phyloP scores from a whole-genome alignment of 2,797 vertebrate species.

The Micrastur ruficollis region DNA sequence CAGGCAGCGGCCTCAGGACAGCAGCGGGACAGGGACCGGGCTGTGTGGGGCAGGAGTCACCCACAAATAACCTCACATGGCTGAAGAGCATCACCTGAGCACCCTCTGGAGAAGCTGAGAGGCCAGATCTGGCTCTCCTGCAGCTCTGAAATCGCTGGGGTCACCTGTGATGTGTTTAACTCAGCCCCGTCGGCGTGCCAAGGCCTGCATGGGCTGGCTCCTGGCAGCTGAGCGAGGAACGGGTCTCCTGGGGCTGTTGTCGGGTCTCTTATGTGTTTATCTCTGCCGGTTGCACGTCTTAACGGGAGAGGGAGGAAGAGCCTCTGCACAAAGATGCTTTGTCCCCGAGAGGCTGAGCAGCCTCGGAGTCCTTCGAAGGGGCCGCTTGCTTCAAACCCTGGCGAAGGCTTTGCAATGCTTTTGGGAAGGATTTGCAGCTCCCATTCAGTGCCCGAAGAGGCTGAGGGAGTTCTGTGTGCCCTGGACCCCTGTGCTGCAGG shows the following conservation, averaged over 20 bases:
- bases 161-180: not conserved
- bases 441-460: fast-evolving
- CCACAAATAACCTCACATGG: fast-evolving
- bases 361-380: fast-evolving
- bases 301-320: fast-evolving
- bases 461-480: not conserved
- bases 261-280: fast-evolving
- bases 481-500: fast-evolving
- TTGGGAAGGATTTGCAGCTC: not conserved
- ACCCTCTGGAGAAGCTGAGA: not conserved
- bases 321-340: not conserved
- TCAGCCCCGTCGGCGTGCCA: fast-evolving
- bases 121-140: not conserved
- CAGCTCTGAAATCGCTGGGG: not conserved
- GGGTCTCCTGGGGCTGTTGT: not conserved
- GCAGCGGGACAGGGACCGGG: not conserved
- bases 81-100: not conserved
- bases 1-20: not conserved
- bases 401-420: not conserved
- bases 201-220: not conserved
- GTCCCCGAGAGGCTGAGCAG: not conserved
- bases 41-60: not conserved
- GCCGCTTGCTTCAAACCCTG: not conserved
- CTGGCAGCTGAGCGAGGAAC: not conserved
- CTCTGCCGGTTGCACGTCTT: not conserved